Base-by-base conservation (phyloP, 2,888 invertebrate genomes). In the Crocallis elinguaria region DNA sequence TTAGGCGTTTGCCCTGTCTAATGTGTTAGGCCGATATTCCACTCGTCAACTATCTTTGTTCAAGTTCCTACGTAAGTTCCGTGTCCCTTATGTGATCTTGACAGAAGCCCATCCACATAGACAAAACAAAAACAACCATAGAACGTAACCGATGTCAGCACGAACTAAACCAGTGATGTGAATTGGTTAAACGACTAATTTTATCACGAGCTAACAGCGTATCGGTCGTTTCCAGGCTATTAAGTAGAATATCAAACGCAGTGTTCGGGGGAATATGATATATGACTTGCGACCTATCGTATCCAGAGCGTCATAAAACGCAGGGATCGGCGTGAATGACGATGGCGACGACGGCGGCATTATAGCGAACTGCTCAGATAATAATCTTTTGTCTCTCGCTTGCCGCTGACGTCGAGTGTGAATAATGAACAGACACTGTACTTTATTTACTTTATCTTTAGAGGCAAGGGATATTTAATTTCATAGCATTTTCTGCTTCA, bases 201-300 rank as follows among this genome's bases (percentile, higher is more conserved):
- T 60, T 58, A 63, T 60, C 60, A 57, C 45, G 43, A 42, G 46
- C 54, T 58, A 60, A 63, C 62, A 50, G 56, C 58, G 58, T 64
- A 64, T 64, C 60, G 60, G 57, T 57, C 67, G 62, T 69, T 78
- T 77, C 73, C 69, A 64, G 57, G 60, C 72, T 69, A 75, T 81
- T 79, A 76, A 74, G 57, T 72, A 62, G 67, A 68, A 66, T 69
- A 78, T 79, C 76, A 77, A 74, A 70, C 69, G 67, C 80, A 79
- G 77, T 56, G 66, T 54, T 64, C 52, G 49, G 58, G 64, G 66
- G 70, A 71, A 69, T 69, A 65, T 63, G 68, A 66, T 64, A 54
- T 64, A 63, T 60, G 53, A 58, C 60, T 61, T 64, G 57, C 64
- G 67, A 72, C 60, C 71, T 71, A 74, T 67, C 71, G 64, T 62